Evolutionary conservation across 2,888 invertebrate species (phyloP).

Genomic region (Caenorhabditis zanzibari): DNA sequence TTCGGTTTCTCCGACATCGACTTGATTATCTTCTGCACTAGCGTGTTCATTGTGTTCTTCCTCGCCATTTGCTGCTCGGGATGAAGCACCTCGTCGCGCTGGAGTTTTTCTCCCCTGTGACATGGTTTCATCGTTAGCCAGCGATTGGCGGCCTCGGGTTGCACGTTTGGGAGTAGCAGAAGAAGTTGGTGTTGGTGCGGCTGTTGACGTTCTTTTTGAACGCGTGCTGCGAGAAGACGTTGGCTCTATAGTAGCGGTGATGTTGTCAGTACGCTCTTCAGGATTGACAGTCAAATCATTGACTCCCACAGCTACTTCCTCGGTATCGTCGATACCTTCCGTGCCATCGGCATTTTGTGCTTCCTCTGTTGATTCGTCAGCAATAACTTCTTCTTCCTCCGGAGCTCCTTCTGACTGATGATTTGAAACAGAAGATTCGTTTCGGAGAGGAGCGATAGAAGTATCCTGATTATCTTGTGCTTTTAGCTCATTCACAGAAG

Average conservation of each 20-base stretch:
- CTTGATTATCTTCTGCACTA: not conserved
- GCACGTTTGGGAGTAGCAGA: slow-evolving; percentile 19
- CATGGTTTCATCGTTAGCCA: not conserved
- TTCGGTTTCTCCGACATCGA: not conserved
- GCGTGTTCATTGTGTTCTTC: not conserved
- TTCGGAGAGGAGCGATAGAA: not conserved
- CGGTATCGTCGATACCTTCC: not conserved
- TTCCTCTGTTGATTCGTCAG: slow-evolving; percentile 20
- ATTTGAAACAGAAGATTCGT: not conserved
- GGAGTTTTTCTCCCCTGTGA: slow-evolving; percentile 13
- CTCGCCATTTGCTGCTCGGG: not conserved
- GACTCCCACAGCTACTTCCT: slow-evolving; percentile 11
- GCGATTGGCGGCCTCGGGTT: slow-evolving; percentile 10
- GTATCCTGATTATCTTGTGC: too few relatives aligned
- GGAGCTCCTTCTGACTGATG: not conserved
- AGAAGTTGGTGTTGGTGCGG: not conserved
- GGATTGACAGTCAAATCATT: too few relatives aligned
- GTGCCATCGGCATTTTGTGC: slow-evolving; percentile 11
- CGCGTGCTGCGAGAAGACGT: slow-evolving; percentile 17
- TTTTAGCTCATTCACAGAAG: too few relatives aligned
- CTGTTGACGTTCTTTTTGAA: not conserved
- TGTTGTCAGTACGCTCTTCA: not conserved
- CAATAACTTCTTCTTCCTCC: not conserved
- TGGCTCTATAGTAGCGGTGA: not conserved
- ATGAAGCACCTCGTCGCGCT: slow-evolving; percentile 21